phyloP scores from a whole-genome alignment of 2,797 vertebrate species.

The Mormyrops boulengeri region DNA sequence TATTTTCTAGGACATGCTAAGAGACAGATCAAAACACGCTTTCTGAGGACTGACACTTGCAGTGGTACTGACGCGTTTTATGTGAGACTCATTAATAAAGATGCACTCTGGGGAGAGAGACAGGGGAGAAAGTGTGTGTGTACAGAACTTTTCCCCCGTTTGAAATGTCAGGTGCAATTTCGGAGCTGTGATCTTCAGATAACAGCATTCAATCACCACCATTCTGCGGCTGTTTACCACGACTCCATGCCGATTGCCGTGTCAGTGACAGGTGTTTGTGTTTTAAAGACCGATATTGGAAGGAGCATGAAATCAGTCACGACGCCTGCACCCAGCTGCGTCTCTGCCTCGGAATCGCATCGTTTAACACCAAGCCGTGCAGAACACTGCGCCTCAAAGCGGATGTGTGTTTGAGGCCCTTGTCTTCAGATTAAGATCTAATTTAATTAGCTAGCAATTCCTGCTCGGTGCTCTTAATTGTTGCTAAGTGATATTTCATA shows the following conservation, averaged over 20 bases:
- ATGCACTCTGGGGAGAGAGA: slow-evolving; percentile 75
- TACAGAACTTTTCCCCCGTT: slow-evolving; percentile 66
- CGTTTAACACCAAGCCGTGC: background rate
- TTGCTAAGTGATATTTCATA: slow-evolving; percentile 16
- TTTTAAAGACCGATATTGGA: background rate
- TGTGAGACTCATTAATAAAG: slow-evolving; percentile 99
- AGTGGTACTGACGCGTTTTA: slow-evolving; percentile 91
- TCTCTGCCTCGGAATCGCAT: background rate
- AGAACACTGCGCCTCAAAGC: background rate
- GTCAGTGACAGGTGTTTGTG: background rate
- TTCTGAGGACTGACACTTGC: slow-evolving; percentile 96
- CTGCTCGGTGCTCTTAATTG: slow-evolving; percentile 16
- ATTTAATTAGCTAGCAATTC: slow-evolving; percentile 21
- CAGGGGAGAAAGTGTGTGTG: slow-evolving; percentile 69
- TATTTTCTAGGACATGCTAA: slow-evolving; percentile 90
- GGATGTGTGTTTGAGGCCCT: background rate
- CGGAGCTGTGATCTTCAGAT: slow-evolving; percentile 86
- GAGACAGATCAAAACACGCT: slow-evolving; percentile 90
- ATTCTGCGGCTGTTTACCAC: slow-evolving; percentile 79
- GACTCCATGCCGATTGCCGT: slow-evolving; percentile 12
- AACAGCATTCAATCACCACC: slow-evolving; percentile 73
- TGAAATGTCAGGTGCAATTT: slow-evolving; percentile 98
- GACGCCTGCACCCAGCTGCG: background rate
- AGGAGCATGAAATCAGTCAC: background rate
- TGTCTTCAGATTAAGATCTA: slow-evolving; percentile 16